Conservation (phyloP, 2,113 vertebrate species). For the Crypturellus undulatus region DNA sequence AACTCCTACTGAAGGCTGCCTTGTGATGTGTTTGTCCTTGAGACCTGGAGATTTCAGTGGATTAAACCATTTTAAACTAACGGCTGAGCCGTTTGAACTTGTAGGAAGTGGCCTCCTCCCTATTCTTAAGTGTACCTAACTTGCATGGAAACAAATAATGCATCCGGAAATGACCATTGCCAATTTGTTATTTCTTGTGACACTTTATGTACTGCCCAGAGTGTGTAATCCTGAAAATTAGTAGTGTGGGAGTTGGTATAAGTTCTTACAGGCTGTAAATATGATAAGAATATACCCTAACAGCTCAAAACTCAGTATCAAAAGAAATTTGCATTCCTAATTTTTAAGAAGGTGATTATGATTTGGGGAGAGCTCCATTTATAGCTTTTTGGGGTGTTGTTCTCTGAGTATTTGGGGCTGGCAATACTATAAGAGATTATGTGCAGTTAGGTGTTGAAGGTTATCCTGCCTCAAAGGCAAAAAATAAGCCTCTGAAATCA, state of each 20-base stretch:
- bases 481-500: accelerated
- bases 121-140: background rate
- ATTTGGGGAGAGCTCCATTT: background rate
- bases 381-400: background rate
- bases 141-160: background rate
- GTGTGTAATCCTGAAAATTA: background rate
- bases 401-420: background rate
- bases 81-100: background rate
- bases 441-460: background rate
- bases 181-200: background rate
- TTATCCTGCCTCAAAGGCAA: background rate
- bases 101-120: background rate
- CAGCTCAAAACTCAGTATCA: background rate
- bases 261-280: background rate
- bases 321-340: background rate
- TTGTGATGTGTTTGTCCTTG: background rate
- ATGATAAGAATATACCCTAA: background rate
- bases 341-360: background rate
- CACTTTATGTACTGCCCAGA: background rate
- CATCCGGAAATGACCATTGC: background rate
- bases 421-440: background rate
- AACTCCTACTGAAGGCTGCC: background rate
- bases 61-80: background rate
- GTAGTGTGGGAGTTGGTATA: background rate
- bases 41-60: background rate